Base-by-base conservation (phyloP, 1,140 invertebrate genomes). In the Drosophila funebris region DNA sequence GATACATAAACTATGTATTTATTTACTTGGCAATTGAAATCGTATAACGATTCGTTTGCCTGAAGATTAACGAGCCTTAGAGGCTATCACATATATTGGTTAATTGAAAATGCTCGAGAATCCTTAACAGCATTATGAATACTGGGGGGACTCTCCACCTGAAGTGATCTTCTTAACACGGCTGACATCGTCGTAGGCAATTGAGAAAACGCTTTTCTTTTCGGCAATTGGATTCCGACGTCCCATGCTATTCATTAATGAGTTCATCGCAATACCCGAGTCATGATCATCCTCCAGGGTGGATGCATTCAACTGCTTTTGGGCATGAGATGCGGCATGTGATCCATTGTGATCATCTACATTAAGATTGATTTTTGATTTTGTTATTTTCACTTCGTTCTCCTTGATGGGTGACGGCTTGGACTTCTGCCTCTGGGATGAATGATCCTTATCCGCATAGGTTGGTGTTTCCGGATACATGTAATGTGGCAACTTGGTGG, bases 171-270 rank as follows among this genome's bases (percentile, higher is more conserved):
- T 91, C 57, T 91, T 90, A 0, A 92, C 90, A 24, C 90, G 82
- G 44, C 79, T 91, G 20, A 97, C 96, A 84, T 97, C 96, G 85
- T 96, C 96, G 83, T 98, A 98, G 1, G 97, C 96, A 73, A 98
- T 98, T 0, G 97, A 97, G 80, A 98, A 98, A n/a, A 98, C 95
- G 90, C 97, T 97, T 85, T 97, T 97, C 92, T 97, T 98, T 78
- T 97, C 96, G 18, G 97, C 94, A 66, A 97, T 95, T 44, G 96
- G 95, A 79, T 96, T 93, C 76, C 94, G 91, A 78, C 94, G 92
- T 71, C 92, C 76, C 79, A 93, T 92, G 91, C 94, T 92, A 62
- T 93, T 74, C 31, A 93, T 91, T 48, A 94, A 90, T 0, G 94
- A 93, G 22, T 95, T 94, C 92, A 96, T 94, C 0, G 94, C 94